phyloP scores from a whole-genome alignment of 2,113 vertebrate species.

The Tor tambroides region DNA sequence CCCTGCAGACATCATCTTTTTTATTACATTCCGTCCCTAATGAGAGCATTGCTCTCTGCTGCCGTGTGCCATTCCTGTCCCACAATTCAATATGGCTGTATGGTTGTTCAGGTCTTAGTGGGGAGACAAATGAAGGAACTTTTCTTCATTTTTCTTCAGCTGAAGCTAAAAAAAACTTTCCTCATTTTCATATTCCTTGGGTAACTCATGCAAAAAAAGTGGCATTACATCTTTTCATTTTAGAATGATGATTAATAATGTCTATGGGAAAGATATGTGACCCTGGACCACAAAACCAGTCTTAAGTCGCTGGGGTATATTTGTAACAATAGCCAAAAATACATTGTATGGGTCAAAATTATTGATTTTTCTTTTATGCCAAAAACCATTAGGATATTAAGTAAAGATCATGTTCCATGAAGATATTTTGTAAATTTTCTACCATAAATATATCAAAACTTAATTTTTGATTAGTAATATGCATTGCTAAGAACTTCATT shows the following conservation, averaged over 20 bases:
- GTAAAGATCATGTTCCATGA: too few relatives aligned
- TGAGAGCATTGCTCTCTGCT: slow-evolving; percentile 58
- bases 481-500: too few relatives aligned
- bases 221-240: neutral
- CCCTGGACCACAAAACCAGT: too few relatives aligned
- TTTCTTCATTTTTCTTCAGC: slow-evolving; percentile 56
- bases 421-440: too few relatives aligned
- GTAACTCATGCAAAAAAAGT: neutral
- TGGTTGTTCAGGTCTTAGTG: slow-evolving; percentile 56
- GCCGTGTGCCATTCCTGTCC: slow-evolving; percentile 57
- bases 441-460: too few relatives aligned
- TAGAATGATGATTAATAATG: neutral
- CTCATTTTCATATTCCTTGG: slow-evolving; percentile 35
- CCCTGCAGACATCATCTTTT: slow-evolving; percentile 66
- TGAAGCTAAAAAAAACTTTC: slow-evolving; percentile 36
- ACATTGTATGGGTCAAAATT: too few relatives aligned
- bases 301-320: too few relatives aligned
- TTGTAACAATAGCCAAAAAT: too few relatives aligned
- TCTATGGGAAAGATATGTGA: neutral
- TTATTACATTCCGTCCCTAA: slow-evolving; percentile 67
- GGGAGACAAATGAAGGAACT: slow-evolving; percentile 61
- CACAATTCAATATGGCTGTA: slow-evolving; percentile 57
- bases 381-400: too few relatives aligned
- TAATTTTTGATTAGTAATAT: too few relatives aligned
- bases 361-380: too few relatives aligned